Evolutionary conservation across 2,113 vertebrate species (phyloP), one percentile per base, ranked within the genome.

Genomic region (Pituophis catenifer): DNA sequence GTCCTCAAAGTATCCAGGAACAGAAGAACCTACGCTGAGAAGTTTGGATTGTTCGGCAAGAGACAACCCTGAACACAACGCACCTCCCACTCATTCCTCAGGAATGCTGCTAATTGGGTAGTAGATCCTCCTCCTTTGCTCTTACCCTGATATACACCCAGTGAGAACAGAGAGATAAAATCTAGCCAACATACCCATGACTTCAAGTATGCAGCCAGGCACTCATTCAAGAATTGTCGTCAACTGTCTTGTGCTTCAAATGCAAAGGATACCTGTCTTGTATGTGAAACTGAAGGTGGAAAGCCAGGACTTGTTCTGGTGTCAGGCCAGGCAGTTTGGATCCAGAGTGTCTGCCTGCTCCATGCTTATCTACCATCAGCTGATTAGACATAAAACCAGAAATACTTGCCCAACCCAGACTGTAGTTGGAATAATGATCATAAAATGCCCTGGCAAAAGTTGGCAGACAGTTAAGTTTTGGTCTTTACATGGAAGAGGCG

Each of bases 371-470:
- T 90, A 29, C 48, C 88, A 38, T 65, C 21, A 38, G 26, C 26
- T 19, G 44, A 52, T 57, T 13, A 15, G 19, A 86, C 33, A 0
- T 54, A 91, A 0, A 5, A 2, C 2, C 62, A 70, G 48, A 29
- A 17, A 92, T 89, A 11, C 0, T 24, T 7, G 89, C 57, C 26
- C 75, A 75, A 86, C 62, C 21, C n/a, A 10, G 57, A 54, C 11
- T 38, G 70, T 3, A 81, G 33, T 81, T 44, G 33, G 33, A 44
- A 81, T 44, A 44, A 81, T 8, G 3, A 81, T 44, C 17, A 38
- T 81, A 44, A 38, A 81, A 81, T 81, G 17, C 33, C 33, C 33
- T 81, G 33, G 33, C 75, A 81, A 81, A 44, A 81, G 33, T 44
- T 81, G 75, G 33, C 33, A 81, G 8, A 54, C 33, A 59, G 6